Evolutionary conservation across 2,113 vertebrate genomes (phyloP).

Genomic region (Scatophagus argus): DNA sequence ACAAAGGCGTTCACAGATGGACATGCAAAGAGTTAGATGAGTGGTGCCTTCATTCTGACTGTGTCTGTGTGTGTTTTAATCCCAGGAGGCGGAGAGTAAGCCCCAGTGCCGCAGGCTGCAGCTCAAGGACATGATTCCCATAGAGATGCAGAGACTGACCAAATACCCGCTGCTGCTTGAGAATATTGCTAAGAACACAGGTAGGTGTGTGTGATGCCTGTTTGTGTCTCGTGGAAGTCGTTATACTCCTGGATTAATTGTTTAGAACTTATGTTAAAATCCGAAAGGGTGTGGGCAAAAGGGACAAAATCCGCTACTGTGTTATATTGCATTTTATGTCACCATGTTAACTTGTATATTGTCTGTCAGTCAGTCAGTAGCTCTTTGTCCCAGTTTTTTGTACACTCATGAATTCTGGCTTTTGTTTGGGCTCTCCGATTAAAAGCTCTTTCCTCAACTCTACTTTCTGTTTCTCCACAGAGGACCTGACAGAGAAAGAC

Average conservation of each 20-base stretch:
- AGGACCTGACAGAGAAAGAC: slow-evolving; percentile 72
- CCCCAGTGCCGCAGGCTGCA: slow-evolving; percentile 91
- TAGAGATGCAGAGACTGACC: slow-evolving; percentile 93
- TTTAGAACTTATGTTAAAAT: neutral
- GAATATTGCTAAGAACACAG: slow-evolving; percentile 89
- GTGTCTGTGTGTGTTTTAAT: slow-evolving; percentile 22
- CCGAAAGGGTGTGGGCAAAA: neutral
- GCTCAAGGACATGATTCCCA: slow-evolving; percentile 95
- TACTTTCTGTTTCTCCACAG: slow-evolving; percentile 61
- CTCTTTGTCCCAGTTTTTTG: neutral
- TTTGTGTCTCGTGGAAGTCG: neutral
- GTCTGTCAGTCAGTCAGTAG: too few species aligned
- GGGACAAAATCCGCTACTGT: neutral
- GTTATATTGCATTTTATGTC: neutral
- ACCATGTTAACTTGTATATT: neutral
- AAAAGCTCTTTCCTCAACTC: slow-evolving; percentile 44
- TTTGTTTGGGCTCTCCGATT: slow-evolving; percentile 31
- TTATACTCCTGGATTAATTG: neutral
- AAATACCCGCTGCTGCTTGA: slow-evolving; percentile 93
- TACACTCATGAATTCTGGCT: slow-evolving; percentile 48
- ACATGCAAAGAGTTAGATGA: neutral
- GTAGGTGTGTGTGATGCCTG: slow-evolving; percentile 56
- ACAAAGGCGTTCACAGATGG: neutral
- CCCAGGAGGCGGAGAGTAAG: slow-evolving; percentile 91
- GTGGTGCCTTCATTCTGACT: slow-evolving; percentile 18